Base-by-base conservation (phyloP, 2,113 vertebrate genomes). In the Salvelinus namaycush region DNA sequence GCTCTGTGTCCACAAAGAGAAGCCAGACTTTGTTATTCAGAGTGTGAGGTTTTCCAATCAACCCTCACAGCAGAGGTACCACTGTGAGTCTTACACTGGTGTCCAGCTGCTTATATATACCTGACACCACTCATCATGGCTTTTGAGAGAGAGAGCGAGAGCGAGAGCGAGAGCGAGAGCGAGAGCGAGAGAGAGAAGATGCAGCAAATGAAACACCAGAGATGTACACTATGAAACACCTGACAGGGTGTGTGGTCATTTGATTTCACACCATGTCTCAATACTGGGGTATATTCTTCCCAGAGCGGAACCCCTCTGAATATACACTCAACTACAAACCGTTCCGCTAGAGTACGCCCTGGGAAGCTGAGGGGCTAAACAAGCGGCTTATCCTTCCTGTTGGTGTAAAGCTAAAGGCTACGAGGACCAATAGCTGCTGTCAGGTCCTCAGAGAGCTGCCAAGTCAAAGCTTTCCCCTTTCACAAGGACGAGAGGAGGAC, bases 201-300 rank as follows among this genome's bases (percentile, higher is more conserved):
- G 22, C 68, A 72, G 79, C 76, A 71, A 67, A 12, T 62, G 67
- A 26, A 26, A 26, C 26, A 26, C 26, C 26, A 26, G 26, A 26
- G 26, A 26, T 26, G 26, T 66, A 76, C 67, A 74, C 74, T 12
- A 24, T 79, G 79, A 87, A 39, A 76, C 74, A 60, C 71, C 74
- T 84, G 86, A 87, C 87, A 88, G 76, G 62, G 54, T 24, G 29
- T 39, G 39, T 76, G 76, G 86, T 88, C 87, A 88, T 88, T 84
- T 72, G 62, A 83, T 85, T 81, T 86, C 74, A 73, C 81, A 72
- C 76, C 1, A 70, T 73, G 78, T 78, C 82, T 73, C 82, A 80
- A 87, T 34, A 67, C 51, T 22, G 51, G 22, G 49, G 59, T 72
- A 20, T 72, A 68, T 83, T 82, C 77, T 18, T 54, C 51, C 12